A percentile compares a stretch with the other conserved stretches of the same genome.
Evolutionary conservation across 2,113 vertebrate genomes (phyloP).

Genomic region (Pluvianellus socialis): DNA sequence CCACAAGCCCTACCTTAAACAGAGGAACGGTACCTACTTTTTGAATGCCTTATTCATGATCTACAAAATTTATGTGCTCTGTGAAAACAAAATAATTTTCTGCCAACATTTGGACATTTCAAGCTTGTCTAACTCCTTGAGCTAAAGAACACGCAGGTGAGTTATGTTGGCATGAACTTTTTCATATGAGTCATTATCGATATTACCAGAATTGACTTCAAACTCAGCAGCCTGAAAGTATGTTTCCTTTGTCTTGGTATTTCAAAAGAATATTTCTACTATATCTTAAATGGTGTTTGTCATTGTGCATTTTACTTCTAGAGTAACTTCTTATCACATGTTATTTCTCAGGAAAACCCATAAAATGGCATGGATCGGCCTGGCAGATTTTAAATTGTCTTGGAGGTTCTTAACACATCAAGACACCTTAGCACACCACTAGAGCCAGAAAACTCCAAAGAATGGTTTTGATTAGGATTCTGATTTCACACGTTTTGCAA

Average conservation of each 20-base stretch:
- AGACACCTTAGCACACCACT: neutral
- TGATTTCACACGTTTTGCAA: neutral
- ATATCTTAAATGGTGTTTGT: neutral
- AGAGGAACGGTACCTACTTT: neutral
- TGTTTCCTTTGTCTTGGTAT: neutral
- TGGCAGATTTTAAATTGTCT: neutral
- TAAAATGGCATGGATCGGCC: neutral
- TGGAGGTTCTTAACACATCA: neutral
- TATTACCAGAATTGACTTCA: neutral
- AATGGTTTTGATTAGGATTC: neutral
- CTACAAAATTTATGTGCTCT: neutral
- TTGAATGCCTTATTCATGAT: neutral
- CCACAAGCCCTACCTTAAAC: neutral
- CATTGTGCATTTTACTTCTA: neutral
- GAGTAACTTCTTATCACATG: neutral
- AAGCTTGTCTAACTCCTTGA: neutral
- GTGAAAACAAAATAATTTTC: neutral
- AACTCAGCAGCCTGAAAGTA: neutral
- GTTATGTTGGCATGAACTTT: neutral
- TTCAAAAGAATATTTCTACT: neutral
- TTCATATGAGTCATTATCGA: neutral
- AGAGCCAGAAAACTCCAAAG: neutral
- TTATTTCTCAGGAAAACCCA: neutral
- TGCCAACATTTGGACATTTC: neutral
- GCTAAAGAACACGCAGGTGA: neutral